These are phyloP conservation scores for Drosophila setosimentum DNA, from an alignment of 2,888 invertebrate genomes.

Conservation along the genomic window DNA sequence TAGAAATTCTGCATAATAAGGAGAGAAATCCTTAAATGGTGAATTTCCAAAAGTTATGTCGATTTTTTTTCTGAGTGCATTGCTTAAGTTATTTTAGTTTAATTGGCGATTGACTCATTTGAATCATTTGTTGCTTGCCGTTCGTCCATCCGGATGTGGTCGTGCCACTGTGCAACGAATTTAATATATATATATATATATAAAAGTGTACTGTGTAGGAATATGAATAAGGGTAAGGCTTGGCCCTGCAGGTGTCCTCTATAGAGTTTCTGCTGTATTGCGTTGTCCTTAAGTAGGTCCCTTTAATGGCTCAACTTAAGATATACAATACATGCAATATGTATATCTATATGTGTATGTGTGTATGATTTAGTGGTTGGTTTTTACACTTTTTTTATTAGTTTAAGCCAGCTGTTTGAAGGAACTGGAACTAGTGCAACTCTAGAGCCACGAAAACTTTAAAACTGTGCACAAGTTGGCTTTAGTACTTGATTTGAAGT, in stretches of 20 bases:
- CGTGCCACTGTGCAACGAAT: not conserved
- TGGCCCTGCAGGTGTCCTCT: not conserved
- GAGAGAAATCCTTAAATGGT: not conserved
- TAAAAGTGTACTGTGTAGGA: not conserved
- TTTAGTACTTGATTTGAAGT: slow-evolving; percentile 2
- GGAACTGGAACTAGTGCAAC: slow-evolving; percentile 9
- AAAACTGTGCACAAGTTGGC: not conserved
- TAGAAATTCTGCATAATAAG: not conserved
- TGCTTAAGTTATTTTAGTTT: not conserved
- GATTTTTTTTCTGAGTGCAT: not conserved
- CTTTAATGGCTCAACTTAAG: slow-evolving; percentile 36
- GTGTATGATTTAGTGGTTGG: slow-evolving; percentile 13
- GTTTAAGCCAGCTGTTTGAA: slow-evolving; percentile 29
- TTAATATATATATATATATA: not conserved
- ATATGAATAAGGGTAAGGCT: not conserved
- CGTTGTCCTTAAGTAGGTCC: slow-evolving; percentile 29
- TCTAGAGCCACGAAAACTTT: not conserved
- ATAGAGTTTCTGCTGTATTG: not conserved
- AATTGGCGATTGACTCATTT: slow-evolving; percentile 6
- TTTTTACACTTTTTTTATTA: not conserved
- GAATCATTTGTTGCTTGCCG: slow-evolving; percentile 4
- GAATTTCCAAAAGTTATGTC: not conserved
- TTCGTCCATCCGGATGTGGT: not conserved
- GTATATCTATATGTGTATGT: not conserved
- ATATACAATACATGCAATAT: not conserved